Evolutionary conservation across 2,888 invertebrate genomes (phyloP).

Genomic region (Hedya salicella): DNA sequence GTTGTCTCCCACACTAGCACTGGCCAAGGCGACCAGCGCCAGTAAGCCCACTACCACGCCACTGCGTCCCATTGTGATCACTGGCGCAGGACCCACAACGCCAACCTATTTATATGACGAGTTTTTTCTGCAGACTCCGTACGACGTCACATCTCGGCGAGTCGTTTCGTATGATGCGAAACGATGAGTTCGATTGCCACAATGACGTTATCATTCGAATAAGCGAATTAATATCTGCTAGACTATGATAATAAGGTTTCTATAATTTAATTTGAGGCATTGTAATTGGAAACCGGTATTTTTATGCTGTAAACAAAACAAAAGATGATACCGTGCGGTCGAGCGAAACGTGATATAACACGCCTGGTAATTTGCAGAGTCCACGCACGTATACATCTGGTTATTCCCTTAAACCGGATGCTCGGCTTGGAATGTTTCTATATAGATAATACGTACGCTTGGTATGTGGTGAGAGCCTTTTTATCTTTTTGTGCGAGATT

Average conservation of each 20-base stretch:
- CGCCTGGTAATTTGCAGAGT: constrained; percentile 64
- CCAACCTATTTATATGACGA: constrained; percentile 77
- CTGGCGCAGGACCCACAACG: constrained; percentile 71
- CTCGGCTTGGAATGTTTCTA: constrained; percentile 54
- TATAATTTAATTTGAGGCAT: background rate
- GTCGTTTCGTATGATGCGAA: constrained; percentile 57
- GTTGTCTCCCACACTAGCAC: constrained; percentile 70
- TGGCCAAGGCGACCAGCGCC: constrained; percentile 60
- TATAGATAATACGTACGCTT: constrained; percentile 42
- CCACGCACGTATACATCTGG: constrained; percentile 66
- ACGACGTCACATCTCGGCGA: constrained; percentile 61
- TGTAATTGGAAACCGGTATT: background rate
- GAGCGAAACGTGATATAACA: constrained; percentile 54
- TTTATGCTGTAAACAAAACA: constrained; percentile 45
- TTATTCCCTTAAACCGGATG: constrained; percentile 77
- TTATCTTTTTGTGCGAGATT: constrained; percentile 56
- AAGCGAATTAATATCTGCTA: constrained; percentile 38
- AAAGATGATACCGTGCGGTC: constrained; percentile 43
- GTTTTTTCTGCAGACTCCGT: constrained; percentile 66
- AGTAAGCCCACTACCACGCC: constrained; percentile 67
- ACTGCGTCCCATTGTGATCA: constrained; percentile 74
- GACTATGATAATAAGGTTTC: constrained; percentile 11
- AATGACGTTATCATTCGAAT: constrained; percentile 61
- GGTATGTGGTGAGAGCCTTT: constrained; percentile 46
- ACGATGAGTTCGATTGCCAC: constrained; percentile 61